Evolutionary conservation across 2,888 invertebrate species (phyloP).

Genomic region (Parnassius glacialis): DNA sequence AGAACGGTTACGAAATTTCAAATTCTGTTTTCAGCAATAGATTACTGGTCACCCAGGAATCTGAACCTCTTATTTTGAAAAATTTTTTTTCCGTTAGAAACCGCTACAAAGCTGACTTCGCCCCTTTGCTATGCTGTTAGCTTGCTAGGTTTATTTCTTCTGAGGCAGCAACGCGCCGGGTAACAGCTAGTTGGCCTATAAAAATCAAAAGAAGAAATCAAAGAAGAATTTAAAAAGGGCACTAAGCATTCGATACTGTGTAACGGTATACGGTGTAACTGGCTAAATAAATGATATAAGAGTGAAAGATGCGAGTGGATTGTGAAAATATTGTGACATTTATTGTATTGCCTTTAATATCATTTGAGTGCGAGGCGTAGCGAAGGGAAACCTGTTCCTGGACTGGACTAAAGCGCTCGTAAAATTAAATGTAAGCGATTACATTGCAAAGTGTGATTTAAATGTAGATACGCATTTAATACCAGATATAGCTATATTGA

Average conservation of each 20-base stretch:
- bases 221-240: too few relatives aligned
- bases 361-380: slow-evolving; percentile 28
- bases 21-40: too few relatives aligned
- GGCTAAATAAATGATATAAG: slow-evolving; percentile 24
- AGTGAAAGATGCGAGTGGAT: slow-evolving; percentile 36
- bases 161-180: too few relatives aligned
- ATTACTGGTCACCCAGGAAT: too few relatives aligned
- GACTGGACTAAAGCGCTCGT: slow-evolving; percentile 18
- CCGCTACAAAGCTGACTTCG: too few relatives aligned
- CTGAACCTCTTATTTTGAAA: too few relatives aligned
- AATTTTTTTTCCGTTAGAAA: too few relatives aligned
- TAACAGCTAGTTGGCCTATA: too few relatives aligned
- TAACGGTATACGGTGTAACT: background rate
- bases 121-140: too few relatives aligned
- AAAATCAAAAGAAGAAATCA: too few relatives aligned
- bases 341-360: slow-evolving; percentile 32
- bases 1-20: too few relatives aligned
- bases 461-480: slow-evolving; percentile 11
- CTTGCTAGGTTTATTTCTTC: too few relatives aligned
- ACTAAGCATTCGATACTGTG: background rate
- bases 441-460: slow-evolving; percentile 22
- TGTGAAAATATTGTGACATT: slow-evolving; percentile 62
- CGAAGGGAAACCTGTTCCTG: slow-evolving; percentile 19
- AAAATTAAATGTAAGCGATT: slow-evolving; percentile 25
- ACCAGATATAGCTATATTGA: slow-evolving; percentile 17